These are phyloP conservation scores for Isichthys henryi DNA, from an alignment of 2,113 vertebrate species.

Conservation along the genomic window DNA sequence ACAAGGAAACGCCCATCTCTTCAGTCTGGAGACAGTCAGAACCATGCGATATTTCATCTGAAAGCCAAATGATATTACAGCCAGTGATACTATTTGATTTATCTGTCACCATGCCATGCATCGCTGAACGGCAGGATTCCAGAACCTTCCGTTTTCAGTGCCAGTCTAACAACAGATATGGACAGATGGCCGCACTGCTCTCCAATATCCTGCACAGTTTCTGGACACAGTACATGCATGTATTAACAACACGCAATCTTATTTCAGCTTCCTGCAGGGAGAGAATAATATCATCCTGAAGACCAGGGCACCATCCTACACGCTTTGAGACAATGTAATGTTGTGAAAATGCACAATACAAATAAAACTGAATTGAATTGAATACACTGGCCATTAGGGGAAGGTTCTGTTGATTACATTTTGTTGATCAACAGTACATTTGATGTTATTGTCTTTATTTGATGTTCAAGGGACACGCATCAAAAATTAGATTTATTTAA, in stretches of 20 bases:
- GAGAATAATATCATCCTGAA: slow-evolving; percentile 27
- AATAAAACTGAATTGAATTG: neutral
- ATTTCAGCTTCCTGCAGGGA: slow-evolving; percentile 12
- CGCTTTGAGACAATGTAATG: neutral
- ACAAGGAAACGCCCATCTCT: neutral
- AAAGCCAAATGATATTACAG: neutral
- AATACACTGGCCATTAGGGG: neutral
- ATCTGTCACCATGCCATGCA: neutral
- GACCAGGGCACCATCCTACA: neutral
- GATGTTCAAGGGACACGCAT: neutral
- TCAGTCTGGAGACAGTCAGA: neutral
- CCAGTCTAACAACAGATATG: slow-evolving; percentile 11
- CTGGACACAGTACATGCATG: slow-evolving; percentile 5
- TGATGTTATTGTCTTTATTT: neutral
- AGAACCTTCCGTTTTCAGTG: neutral
- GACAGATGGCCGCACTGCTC: slow-evolving; percentile 28
- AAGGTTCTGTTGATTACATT: neutral
- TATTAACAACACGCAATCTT: slow-evolving; percentile 14
- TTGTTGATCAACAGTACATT: neutral
- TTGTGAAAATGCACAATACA: neutral
- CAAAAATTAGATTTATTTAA: neutral
- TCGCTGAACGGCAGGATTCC: neutral
- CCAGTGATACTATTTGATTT: neutral
- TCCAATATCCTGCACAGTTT: slow-evolving; percentile 8
- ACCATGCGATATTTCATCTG: neutral